Conservation (phyloP, 2,888 invertebrate species). For the Periphyllus acericola region DNA sequence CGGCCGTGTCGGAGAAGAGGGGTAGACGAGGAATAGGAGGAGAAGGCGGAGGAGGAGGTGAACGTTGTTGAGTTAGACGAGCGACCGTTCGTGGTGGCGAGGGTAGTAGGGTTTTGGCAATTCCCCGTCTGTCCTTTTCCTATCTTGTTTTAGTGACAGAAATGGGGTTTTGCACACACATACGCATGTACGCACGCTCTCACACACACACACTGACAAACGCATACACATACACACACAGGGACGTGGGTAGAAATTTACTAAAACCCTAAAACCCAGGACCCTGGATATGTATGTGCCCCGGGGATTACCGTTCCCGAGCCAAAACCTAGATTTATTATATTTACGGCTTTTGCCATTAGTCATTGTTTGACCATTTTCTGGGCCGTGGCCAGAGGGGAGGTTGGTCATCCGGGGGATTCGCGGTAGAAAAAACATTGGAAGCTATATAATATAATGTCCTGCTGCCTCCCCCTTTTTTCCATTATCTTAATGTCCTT, state of each 20-base stretch:
- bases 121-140: slow-evolving; percentile 61
- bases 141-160: slow-evolving; percentile 60
- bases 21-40: background rate
- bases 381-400: slow-evolving; percentile 48
- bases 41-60: background rate
- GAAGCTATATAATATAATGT: slow-evolving; percentile 30
- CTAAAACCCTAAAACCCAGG: slow-evolving; percentile 61
- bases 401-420: slow-evolving; percentile 1
- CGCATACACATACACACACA: background rate
- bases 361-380: slow-evolving; percentile 62
- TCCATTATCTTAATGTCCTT: slow-evolving; percentile 62
- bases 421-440: slow-evolving; percentile 38
- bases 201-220: background rate
- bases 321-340: slow-evolving; percentile 62
- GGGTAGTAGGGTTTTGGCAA: slow-evolving; percentile 34
- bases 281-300: slow-evolving; percentile 48
- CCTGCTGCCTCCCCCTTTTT: slow-evolving; percentile 32
- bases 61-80: slow-evolving; percentile 53
- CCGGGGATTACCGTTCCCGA: slow-evolving; percentile 60
- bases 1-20: background rate
- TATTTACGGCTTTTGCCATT: slow-evolving; percentile 61
- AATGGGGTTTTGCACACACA: slow-evolving; percentile 45
- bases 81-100: slow-evolving; percentile 15
- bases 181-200: background rate
- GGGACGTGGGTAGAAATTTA: slow-evolving; percentile 50